Conservation (phyloP, 2,797 vertebrate genomes). For the Gadopsis marmoratus region DNA sequence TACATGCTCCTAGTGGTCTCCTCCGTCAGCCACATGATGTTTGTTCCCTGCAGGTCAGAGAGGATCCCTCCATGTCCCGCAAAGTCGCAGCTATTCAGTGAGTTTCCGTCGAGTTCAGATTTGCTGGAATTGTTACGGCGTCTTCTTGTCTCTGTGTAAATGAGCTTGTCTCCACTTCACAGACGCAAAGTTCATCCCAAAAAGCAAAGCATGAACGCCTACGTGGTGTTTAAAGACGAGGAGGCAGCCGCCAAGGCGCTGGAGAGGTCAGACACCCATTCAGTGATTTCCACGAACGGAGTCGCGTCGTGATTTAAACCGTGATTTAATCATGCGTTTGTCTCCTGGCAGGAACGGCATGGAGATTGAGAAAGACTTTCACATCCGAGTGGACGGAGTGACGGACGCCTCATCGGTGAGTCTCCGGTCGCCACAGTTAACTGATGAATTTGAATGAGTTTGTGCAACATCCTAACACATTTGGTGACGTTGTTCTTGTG, state of each 20-base stretch:
- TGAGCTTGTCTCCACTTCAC: constrained; percentile 31
- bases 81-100: constrained; percentile 91
- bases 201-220: constrained; percentile 92
- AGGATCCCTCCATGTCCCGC: constrained; percentile 88
- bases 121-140: too few relatives aligned
- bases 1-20: not conserved
- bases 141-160: not conserved
- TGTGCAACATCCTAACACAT: too few relatives aligned
- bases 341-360: constrained; percentile 88
- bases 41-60: constrained; percentile 87
- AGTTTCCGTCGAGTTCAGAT: constrained; percentile 13
- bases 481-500: constrained; percentile 30
- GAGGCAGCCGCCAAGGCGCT: constrained; percentile 84
- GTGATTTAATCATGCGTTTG: too few relatives aligned
- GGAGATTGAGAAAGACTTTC: constrained; percentile 89
- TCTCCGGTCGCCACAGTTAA: not conserved
- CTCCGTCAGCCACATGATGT: not conserved
- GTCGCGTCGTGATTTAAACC: not conserved
- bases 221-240: constrained; percentile 92
- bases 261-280: constrained; percentile 78
- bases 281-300: too few relatives aligned
- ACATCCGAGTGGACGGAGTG: constrained; percentile 92
- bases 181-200: constrained; percentile 92
- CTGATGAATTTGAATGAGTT: fast-evolving
- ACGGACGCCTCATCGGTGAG: constrained; percentile 81